These are phyloP conservation scores for Drosophila sp. DNA, from an alignment of 1,140 invertebrate genomes.

Conservation along the genomic window DNA sequence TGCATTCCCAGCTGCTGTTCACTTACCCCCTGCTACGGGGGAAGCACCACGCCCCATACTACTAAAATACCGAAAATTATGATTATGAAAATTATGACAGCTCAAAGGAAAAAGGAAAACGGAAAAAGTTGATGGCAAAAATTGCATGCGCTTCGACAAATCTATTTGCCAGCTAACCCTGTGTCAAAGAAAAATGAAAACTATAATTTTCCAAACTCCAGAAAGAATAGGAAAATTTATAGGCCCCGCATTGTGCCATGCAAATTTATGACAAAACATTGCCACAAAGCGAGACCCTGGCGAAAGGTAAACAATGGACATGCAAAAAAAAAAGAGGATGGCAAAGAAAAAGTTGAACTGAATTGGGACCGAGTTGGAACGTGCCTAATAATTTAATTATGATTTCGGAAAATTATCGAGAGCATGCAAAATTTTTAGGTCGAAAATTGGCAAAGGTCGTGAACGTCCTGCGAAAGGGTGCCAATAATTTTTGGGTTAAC, in stretches of 20 bases:
- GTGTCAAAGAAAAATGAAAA: slow-evolving; percentile 36
- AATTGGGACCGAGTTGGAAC: slow-evolving; percentile 52
- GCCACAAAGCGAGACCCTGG: slow-evolving; percentile 43
- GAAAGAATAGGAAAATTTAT: slow-evolving; percentile 43
- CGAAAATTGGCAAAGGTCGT: slow-evolving; percentile 1
- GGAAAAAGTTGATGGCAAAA: not conserved
- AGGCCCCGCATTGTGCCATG: slow-evolving; percentile 60
- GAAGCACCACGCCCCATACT: slow-evolving; percentile 57
- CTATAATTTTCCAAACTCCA: slow-evolving; percentile 56
- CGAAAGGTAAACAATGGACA: slow-evolving; percentile 71
- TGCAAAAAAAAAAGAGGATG: slow-evolving; percentile 6
- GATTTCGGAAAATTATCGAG: slow-evolving; percentile 44
- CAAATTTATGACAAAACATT: slow-evolving; percentile 81
- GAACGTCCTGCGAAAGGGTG: not conserved
- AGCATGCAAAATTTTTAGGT: slow-evolving; percentile 68
- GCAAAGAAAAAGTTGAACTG: not conserved
- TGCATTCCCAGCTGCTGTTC: slow-evolving; percentile 61
- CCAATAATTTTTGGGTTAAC: slow-evolving; percentile 11
- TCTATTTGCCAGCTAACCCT: slow-evolving; percentile 31
- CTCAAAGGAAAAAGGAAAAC: slow-evolving; percentile 15
- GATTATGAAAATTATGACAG: slow-evolving; percentile 73
- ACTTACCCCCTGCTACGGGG: slow-evolving; percentile 52
- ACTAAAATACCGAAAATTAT: slow-evolving; percentile 70
- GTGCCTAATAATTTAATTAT: slow-evolving; percentile 79
- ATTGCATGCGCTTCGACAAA: slow-evolving; percentile 21